phyloP scores from a whole-genome alignment of 1,140 invertebrate species.

The Rhagoletis zephyria region DNA sequence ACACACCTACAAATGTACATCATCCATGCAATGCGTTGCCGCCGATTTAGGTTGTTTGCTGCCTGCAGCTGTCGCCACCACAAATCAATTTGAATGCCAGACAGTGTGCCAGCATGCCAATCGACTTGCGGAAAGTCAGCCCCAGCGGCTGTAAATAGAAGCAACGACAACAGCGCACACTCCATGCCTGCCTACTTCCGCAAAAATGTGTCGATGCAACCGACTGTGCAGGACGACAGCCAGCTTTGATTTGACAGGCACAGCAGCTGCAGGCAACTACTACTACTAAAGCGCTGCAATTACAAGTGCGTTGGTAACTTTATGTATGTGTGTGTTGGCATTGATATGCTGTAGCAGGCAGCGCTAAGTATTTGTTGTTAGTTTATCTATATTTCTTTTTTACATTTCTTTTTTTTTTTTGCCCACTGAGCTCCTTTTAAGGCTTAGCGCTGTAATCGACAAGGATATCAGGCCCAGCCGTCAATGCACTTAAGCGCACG shows the following conservation, averaged over 20 bases:
- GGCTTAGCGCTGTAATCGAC: background rate
- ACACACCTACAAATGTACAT: background rate
- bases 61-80: slow-evolving; percentile 37
- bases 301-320: background rate
- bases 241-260: background rate
- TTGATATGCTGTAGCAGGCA: background rate
- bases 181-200: background rate
- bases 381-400: background rate
- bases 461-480: background rate
- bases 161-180: background rate
- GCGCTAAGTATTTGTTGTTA: background rate
- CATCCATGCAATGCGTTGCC: background rate
- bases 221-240: background rate
- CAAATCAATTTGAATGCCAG: slow-evolving; percentile 22
- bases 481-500: background rate
- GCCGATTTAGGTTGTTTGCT: background rate
- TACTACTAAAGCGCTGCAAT: background rate
- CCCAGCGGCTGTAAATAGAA: no score
- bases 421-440: background rate
- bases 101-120: background rate
- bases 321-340: background rate
- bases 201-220: background rate
- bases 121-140: background rate
- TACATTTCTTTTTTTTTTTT: background rate
- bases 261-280: background rate